A percentile compares a stretch with the other conserved stretches of the same genome.
These are phyloP conservation scores for Phyllostomus discolor DNA, from an alignment of 2,113 vertebrate species.

Conservation along the genomic window DNA sequence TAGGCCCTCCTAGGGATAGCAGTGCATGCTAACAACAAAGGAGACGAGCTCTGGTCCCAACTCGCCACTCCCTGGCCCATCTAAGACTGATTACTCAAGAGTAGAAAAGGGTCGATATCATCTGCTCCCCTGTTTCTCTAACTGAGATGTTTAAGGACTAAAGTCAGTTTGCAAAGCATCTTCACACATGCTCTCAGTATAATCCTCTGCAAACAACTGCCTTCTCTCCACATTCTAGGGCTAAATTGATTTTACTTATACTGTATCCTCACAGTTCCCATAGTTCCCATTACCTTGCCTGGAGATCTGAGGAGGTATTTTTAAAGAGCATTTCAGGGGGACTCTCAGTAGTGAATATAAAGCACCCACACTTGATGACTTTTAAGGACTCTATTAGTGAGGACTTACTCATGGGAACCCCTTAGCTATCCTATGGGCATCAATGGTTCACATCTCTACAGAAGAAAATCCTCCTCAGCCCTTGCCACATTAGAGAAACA, in stretches of 20 bases:
- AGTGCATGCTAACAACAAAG: not conserved
- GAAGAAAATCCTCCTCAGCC: not conserved
- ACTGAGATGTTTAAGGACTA: constrained; percentile 38
- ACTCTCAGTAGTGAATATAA: not conserved
- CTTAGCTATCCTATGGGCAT: not conserved
- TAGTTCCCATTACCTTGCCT: not conserved
- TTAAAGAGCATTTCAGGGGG: not conserved
- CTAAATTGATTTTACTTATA: not conserved
- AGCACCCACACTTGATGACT: not conserved
- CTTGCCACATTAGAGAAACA: not conserved
- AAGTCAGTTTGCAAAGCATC: constrained; percentile 52
- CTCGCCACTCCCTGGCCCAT: not conserved
- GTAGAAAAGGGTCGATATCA: not conserved
- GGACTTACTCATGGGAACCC: not conserved
- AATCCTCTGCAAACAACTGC: constrained; percentile 33
- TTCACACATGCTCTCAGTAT: not conserved
- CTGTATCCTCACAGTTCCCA: not conserved
- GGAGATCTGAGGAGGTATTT: not conserved
- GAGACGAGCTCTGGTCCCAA: not conserved
- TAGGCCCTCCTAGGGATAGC: not conserved
- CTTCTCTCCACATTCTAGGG: not conserved
- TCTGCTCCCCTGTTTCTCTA: not conserved
- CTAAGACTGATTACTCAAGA: not conserved
- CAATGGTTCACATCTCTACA: not conserved
- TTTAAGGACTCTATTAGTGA: not conserved